Evolutionary conservation across 30 jellyfish, hydroid and myxozoan genomes (phyloP).

Genomic region (Aurelia coerulea): DNA sequence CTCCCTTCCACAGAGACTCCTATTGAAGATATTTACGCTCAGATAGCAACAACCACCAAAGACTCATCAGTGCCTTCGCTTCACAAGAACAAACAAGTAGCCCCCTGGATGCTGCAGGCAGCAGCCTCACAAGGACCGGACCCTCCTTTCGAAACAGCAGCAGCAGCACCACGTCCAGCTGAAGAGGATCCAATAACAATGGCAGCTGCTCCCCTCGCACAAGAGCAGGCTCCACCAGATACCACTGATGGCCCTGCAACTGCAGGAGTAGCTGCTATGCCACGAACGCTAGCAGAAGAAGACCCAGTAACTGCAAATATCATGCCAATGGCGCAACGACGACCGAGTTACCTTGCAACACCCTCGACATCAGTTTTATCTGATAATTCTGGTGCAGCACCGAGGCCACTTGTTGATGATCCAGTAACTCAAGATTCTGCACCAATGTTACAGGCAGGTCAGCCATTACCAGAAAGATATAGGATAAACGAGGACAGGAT

Average conservation of each 20-base stretch:
- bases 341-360: conserved; percentile 45
- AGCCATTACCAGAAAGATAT: conserved; percentile 11
- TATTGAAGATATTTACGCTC: conserved; percentile 43
- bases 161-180: conserved; percentile 28
- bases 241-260: conserved; percentile 14
- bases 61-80: conserved; percentile 30
- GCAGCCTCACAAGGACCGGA: neutral
- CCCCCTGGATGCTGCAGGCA: conserved; percentile 55
- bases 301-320: conserved; percentile 29
- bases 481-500: conserved; percentile 3
- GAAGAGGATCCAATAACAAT: conserved; percentile 30
- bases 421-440: conserved; percentile 37
- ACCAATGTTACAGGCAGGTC: conserved; percentile 47
- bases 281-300: neutral
- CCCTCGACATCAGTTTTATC: conserved; percentile 39
- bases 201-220: conserved; percentile 36
- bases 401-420: conserved; percentile 6
- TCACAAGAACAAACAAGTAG: conserved; percentile 1
- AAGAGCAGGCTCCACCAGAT: conserved; percentile 43
- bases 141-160: neutral
- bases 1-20: conserved; percentile 11
- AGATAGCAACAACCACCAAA: conserved; percentile 20
- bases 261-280: conserved; percentile 32
- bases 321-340: conserved; percentile 12
- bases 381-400: neutral